A percentile compares a stretch with the other conserved stretches of the same genome.
phyloP scores from a whole-genome alignment of 2,888 invertebrate genomes.

The Shargacucullia verbasci region DNA sequence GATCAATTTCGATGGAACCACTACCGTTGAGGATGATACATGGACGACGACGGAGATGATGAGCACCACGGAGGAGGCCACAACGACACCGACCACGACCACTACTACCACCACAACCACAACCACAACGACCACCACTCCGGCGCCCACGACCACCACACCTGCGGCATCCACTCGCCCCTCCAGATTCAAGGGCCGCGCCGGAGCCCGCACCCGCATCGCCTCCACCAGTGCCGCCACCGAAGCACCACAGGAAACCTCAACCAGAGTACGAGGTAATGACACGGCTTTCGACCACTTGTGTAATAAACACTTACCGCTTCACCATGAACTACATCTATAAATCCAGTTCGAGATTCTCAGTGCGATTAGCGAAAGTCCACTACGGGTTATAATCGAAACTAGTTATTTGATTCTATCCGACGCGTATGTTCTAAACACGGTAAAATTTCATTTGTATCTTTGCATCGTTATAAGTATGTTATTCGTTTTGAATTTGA shows the following conservation, averaged over 20 bases:
- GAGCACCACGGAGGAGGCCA: slow-evolving; percentile 83
- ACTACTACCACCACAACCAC: slow-evolving; percentile 90
- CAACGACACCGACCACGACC: slow-evolving; percentile 88
- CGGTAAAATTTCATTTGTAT: slow-evolving; percentile 21
- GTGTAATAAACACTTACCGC: slow-evolving; percentile 41
- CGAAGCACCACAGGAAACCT: slow-evolving; percentile 81
- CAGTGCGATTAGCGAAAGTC: slow-evolving; percentile 46
- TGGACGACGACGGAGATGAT: slow-evolving; percentile 85
- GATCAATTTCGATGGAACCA: slow-evolving; percentile 75
- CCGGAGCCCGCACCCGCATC: slow-evolving; percentile 81
- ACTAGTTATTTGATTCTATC: slow-evolving; percentile 39
- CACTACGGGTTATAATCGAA: slow-evolving; percentile 40
- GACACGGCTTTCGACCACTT: slow-evolving; percentile 26
- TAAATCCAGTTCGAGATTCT: slow-evolving; percentile 52
- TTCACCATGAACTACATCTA: slow-evolving; percentile 56
- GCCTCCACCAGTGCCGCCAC: slow-evolving; percentile 71
- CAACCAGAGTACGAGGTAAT: slow-evolving; percentile 86
- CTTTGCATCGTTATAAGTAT: slow-evolving; percentile 1
- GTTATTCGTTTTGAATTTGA: slow-evolving; percentile 3
- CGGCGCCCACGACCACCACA: slow-evolving; percentile 85
- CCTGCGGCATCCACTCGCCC: slow-evolving; percentile 80
- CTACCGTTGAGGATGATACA: slow-evolving; percentile 75
- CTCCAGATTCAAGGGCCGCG: slow-evolving; percentile 81
- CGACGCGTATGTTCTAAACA: slow-evolving; percentile 13
- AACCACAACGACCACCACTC: slow-evolving; percentile 86